Base-by-base conservation (phyloP, 2,888 invertebrate genomes). In the Sphaeridia pumilis region DNA sequence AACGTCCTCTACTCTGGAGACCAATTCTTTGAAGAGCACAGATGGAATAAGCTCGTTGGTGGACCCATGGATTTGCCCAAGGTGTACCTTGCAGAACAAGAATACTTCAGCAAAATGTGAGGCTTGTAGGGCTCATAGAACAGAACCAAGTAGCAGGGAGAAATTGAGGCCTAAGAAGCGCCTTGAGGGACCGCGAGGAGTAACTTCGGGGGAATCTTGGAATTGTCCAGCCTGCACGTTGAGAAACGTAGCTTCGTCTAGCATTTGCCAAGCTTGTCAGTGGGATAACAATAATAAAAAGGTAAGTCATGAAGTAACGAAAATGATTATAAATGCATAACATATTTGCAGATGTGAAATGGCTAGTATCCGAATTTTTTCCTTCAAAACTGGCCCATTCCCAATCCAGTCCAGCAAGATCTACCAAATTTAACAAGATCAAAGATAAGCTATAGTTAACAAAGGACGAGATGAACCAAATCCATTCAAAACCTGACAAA, bases 71-170 rank as follows among this genome's bases (percentile, higher is more conserved):
- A 79, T 85, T 14, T 93, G 92, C 70, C 78, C 79, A 58, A 85
- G 87, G 64, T 93, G 93, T 69, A 92, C 92, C 2, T 74, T 90
- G 54, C 78, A 87, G 24, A 93, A 93, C 71, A 79, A 82, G 20
- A 74, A 77, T 0, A 73, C 77, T 22, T 78, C 81, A 0, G 75
- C 78, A 55, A 81, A 82, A 0, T 93, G 93, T 69, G 83, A 84
- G 12, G 88, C 87, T 0, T 93, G 93, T 69, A 86, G 86, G 36
- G 86, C 86, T n/a, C 74, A 5, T 35, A 43, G 22, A 21, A 17
- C 24, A 25, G 20, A 25, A 21, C 17, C 41, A 3, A 31, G n/a
- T 36, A 21, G 24, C 14, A 34, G n/a, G 14, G 43, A 64, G 66
- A 46, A 69, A 68, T 58, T 60, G 20, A 38, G 54, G 26, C 38